Evolutionary conservation across 2,888 invertebrate species (phyloP), one percentile per base, ranked within the genome.

Genomic region (Chrysolina haemoptera): DNA sequence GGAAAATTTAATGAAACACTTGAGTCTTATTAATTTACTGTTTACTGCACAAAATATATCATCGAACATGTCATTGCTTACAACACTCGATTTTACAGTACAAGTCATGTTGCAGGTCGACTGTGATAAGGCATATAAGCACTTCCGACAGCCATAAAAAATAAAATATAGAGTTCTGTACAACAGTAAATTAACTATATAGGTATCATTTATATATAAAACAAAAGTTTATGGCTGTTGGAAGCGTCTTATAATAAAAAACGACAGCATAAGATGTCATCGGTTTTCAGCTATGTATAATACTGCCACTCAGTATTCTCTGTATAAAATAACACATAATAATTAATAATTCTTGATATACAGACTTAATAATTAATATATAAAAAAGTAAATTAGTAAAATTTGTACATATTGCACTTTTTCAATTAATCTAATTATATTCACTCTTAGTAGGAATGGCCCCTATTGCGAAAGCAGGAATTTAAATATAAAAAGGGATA

Each of bases 341-440:
- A 85, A 86, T 85, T 84, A 86, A 85, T 85, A 82, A 82, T 82
- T 85, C 82, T 85, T 83, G 83, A 86, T 87, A 87, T 87, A 86
- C 86, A 87, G 84, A 84, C 84, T 83, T 87, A 87, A 85, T 84
- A 85, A 84, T 84, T 84, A 85, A 84, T 85, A 82, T 85, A 86
- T 85, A 86, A 87, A 86, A 87, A 87, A 84, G 84, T 84, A 86
- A 87, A 87, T 88, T 88, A 88, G 87, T 91, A 91, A 91, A 91
- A 92, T 92, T 92, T 92, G 92, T 92, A 92, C 92, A 92, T 92
- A 92, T 92, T 92, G 92, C 92, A 92, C 92, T 91, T 91, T 90
- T 84, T 84, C 84, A 86, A 82, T 85, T 84, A 85, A 83, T 84
- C 83, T 86, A 84, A 80, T 82, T 79, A 81, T 83, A 80, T 81